A percentile compares a stretch with the other conserved stretches of the same genome.
phyloP scores from a whole-genome alignment of 2,888 invertebrate genomes.

The Cistogaster globosa region DNA sequence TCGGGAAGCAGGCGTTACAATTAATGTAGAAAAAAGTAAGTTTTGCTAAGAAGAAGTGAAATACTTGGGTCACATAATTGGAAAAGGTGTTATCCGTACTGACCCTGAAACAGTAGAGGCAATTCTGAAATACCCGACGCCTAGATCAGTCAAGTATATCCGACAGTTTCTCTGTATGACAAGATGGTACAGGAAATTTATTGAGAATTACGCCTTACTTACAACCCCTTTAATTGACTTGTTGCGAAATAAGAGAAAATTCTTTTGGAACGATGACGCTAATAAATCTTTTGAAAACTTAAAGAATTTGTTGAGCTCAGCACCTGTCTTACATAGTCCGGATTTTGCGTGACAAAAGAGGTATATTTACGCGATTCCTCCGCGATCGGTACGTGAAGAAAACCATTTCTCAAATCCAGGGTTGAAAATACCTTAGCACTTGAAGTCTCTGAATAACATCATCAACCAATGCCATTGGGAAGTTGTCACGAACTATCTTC shows the following conservation, averaged over 20 bases:
- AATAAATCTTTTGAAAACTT: not conserved
- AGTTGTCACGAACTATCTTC: no score
- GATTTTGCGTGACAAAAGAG: no score
- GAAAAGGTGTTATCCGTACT: not conserved
- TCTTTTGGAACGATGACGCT: slow-evolving; percentile 14
- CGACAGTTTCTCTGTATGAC: not conserved
- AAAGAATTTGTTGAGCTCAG: not conserved
- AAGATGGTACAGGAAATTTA: not conserved
- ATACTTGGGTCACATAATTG: slow-evolving; percentile 1
- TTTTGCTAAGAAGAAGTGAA: no score
- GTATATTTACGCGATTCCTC: no score
- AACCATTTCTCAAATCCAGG: no score
- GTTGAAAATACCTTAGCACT: no score
- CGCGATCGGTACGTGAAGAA: no score
- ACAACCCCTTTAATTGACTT: not conserved
- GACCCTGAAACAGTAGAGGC: not conserved
- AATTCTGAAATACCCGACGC: not conserved
- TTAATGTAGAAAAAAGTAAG: no score
- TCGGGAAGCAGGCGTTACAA: not conserved
- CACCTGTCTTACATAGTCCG: no score
- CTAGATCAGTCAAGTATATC: not conserved
- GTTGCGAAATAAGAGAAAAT: not conserved
- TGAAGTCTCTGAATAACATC: no score
- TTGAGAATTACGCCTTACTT: no score
- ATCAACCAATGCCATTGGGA: no score